Conservation (phyloP, 1,140 invertebrate species). For the Bombus pyrosoma region DNA sequence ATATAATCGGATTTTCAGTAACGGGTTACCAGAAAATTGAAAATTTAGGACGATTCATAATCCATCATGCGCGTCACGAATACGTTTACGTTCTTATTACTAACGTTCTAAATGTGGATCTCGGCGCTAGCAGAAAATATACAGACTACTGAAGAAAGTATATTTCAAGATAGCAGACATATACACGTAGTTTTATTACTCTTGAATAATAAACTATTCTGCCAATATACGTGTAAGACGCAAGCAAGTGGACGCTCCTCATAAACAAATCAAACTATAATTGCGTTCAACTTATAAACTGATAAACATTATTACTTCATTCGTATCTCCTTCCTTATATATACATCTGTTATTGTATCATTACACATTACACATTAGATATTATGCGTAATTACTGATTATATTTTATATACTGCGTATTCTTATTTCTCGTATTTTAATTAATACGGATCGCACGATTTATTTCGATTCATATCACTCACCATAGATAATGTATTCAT, state of each 20-base stretch:
- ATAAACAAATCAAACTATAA: not conserved
- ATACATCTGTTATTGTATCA: not conserved
- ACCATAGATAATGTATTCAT: not conserved
- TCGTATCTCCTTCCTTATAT: not conserved
- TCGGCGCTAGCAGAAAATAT: not conserved
- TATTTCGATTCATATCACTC: not conserved
- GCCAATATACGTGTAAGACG: not conserved
- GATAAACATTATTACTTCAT: not conserved
- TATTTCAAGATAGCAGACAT: not conserved
- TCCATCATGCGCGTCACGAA: not conserved
- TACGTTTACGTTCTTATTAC: too few species aligned
- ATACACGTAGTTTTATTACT: too few species aligned
- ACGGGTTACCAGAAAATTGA: not conserved
- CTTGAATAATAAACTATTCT: not conserved
- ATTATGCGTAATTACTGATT: too few species aligned
- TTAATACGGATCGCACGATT: not conserved
- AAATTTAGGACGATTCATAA: not conserved
- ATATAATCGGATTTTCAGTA: not conserved
- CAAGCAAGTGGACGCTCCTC: not conserved
- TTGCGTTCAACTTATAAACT: not conserved
- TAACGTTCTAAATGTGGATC: not conserved
- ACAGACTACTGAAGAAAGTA: not conserved
- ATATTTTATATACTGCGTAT: too few species aligned
- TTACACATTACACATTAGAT: too few species aligned
- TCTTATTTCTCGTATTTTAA: not conserved